These are phyloP conservation scores for Lacerta bilineata DNA, from an alignment of 2,797 vertebrate species.

Conservation along the genomic window DNA sequence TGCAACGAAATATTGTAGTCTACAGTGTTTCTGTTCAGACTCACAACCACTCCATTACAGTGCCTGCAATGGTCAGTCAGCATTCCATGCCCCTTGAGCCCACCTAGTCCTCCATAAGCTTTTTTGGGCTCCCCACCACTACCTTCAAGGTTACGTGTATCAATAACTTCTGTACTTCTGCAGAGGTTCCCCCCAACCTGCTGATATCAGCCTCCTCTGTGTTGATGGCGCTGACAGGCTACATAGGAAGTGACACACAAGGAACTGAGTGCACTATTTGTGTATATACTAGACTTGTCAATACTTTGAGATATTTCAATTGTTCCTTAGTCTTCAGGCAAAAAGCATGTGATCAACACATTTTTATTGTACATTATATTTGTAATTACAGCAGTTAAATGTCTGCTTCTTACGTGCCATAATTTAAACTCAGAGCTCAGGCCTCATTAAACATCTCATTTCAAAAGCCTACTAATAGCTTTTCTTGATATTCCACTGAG, in stretches of 20 bases:
- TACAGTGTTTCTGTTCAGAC: not conserved
- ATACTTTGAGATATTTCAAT: slow-evolving; percentile 54
- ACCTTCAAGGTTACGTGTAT: not conserved
- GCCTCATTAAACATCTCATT: slow-evolving; percentile 68
- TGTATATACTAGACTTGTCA: slow-evolving; percentile 25
- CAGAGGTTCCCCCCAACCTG: not conserved
- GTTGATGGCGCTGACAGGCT: not conserved
- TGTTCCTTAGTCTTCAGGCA: slow-evolving; percentile 41
- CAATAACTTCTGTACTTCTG: not conserved
- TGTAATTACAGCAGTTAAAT: slow-evolving; percentile 61
- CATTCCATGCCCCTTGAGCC: not conserved
- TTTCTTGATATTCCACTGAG: slow-evolving; percentile 64
- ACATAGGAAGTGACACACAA: not conserved
- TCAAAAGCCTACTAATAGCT: slow-evolving; percentile 54
- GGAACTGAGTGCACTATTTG: not conserved
- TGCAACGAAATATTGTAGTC: too few species aligned
- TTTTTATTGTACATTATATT: slow-evolving; percentile 57
- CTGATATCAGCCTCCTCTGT: not conserved
- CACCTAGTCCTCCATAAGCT: too few species aligned
- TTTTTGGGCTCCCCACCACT: not conserved
- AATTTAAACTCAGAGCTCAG: slow-evolving; percentile 61
- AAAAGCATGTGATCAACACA: slow-evolving; percentile 46
- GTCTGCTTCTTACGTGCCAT: slow-evolving; percentile 44
- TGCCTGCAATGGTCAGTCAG: not conserved
- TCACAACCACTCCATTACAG: not conserved